These are phyloP conservation scores for Equus przewalskii DNA, from an alignment of 2,113 vertebrate genomes.

Conservation along the genomic window DNA sequence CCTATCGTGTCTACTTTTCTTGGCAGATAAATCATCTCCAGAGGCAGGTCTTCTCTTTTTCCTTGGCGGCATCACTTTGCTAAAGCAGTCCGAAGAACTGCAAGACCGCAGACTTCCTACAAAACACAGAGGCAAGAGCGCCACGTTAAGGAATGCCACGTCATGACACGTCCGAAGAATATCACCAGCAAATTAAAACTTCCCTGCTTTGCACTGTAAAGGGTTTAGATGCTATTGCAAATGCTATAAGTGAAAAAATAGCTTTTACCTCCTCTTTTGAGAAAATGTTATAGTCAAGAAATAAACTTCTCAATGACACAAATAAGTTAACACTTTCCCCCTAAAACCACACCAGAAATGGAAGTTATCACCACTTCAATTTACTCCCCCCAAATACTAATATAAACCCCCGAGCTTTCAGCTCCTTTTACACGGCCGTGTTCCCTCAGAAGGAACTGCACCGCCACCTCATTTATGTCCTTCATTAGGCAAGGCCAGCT, in stretches of 20 bases:
- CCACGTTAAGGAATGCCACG: not conserved
- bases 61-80: constrained; percentile 98
- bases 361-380: not conserved
- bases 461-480: not conserved
- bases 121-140: constrained; percentile 70
- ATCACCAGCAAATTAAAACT: not conserved
- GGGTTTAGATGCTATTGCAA: not conserved
- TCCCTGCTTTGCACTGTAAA: not conserved
- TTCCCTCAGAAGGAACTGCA: not conserved
- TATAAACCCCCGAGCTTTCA: not conserved
- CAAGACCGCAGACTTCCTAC: constrained; percentile 92
- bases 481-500: not conserved
- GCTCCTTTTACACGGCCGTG: not conserved
- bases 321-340: not conserved
- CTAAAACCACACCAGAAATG: constrained; percentile 46
- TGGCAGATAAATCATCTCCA: constrained; percentile 97
- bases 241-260: not conserved
- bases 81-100: constrained; percentile 95
- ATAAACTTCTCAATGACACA: constrained; percentile 3
- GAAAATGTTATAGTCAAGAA: constrained; percentile 26
- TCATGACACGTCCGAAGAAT: not conserved
- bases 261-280: not conserved
- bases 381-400: not conserved
- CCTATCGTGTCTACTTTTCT: constrained; percentile 99
- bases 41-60: constrained; percentile 99